Conservation (phyloP, 1,140 invertebrate genomes). For the Delia radicum region DNA sequence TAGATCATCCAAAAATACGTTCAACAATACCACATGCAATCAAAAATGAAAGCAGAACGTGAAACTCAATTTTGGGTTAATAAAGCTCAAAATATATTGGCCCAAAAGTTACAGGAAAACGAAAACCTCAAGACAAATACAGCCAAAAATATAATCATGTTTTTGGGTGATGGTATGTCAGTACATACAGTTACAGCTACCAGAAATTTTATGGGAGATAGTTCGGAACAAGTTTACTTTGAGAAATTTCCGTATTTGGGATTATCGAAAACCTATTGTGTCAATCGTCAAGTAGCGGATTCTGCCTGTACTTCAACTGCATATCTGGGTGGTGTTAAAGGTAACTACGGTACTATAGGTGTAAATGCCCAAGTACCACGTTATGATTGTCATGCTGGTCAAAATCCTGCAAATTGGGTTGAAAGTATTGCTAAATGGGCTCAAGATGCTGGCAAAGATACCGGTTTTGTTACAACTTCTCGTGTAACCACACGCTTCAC, state of each 20-base stretch:
- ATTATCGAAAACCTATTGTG: constrained; percentile 78
- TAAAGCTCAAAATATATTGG: constrained; percentile 42
- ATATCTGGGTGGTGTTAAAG: constrained; percentile 79
- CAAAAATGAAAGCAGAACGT: constrained; percentile 37
- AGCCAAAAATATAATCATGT: constrained; percentile 75
- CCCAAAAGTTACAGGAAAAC: constrained; percentile 39
- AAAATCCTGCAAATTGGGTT: constrained; percentile 58
- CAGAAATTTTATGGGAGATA: constrained; percentile 66
- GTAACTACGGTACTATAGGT: constrained; percentile 73
- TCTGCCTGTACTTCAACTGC: constrained; percentile 79
- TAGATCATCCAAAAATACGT: constrained; percentile 16
- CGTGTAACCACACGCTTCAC: constrained; percentile 79
- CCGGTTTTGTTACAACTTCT: constrained; percentile 77
- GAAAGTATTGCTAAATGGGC: constrained; percentile 67
- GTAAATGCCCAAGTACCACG: constrained; percentile 65
- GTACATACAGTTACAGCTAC: constrained; percentile 71
- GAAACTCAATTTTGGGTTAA: constrained; percentile 44
- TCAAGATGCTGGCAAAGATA: constrained; percentile 68
- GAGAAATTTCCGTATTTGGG: constrained; percentile 73
- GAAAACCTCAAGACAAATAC: constrained; percentile 45
- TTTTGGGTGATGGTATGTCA: constrained; percentile 80
- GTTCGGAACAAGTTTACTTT: constrained; percentile 68
- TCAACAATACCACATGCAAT: constrained; percentile 12
- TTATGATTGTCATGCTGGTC: constrained; percentile 57
- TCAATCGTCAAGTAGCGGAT: constrained; percentile 74